Conservation (phyloP, 2,113 vertebrate genomes). For the Struthidea cinerea region DNA sequence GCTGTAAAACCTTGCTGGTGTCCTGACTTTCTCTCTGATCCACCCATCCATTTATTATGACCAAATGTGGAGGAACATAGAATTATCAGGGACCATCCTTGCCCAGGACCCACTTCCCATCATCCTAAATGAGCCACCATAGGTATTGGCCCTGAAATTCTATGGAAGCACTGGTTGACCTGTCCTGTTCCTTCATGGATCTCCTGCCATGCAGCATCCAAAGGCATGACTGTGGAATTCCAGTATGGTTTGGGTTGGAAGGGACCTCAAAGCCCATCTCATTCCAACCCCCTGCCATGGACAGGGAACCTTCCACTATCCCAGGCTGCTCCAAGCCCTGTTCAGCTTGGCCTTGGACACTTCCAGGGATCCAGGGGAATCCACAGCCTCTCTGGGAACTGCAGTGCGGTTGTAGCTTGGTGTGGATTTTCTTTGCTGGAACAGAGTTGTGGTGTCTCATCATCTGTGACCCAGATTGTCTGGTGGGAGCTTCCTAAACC, state of each 20-base stretch:
- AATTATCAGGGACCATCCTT: not conserved
- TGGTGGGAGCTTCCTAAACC: not conserved
- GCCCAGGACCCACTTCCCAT: not conserved
- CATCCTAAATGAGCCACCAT: not conserved
- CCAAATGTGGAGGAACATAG: not conserved
- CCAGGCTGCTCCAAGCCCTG: accelerated
- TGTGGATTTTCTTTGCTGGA: not conserved
- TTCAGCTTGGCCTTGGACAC: not conserved
- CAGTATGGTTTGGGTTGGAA: not conserved
- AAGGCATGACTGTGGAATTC: not conserved
- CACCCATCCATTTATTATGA: not conserved
- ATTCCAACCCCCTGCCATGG: not conserved
- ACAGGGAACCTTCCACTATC: not conserved
- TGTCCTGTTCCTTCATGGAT: not conserved
- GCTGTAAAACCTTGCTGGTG: not conserved
- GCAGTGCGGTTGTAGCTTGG: not conserved
- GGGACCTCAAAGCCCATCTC: not conserved
- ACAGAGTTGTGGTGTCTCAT: not conserved
- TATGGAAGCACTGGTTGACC: not conserved
- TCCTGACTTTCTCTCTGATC: not conserved
- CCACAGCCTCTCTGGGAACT: accelerated
- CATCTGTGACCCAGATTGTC: not conserved
- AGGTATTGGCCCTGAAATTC: not conserved
- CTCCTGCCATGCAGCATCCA: not conserved
- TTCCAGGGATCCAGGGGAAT: not conserved